These are phyloP conservation scores for Coreoperca whiteheadi DNA, from an alignment of 2,113 vertebrate species.

Conservation along the genomic window DNA sequence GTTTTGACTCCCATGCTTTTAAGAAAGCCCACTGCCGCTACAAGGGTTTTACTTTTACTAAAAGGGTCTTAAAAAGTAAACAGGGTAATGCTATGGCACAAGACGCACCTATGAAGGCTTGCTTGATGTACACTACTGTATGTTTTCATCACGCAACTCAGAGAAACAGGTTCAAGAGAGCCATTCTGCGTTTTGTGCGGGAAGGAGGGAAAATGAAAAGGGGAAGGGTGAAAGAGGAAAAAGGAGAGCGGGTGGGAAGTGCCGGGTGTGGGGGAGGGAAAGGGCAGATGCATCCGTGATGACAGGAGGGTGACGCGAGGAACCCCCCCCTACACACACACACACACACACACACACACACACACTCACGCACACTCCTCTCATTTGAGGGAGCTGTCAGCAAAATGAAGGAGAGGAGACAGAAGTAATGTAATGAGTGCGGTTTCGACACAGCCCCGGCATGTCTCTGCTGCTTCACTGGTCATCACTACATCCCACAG, in stretches of 20 bases:
- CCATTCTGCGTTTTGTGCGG: constrained; percentile 15
- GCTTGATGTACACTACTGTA: neutral
- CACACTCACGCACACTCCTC: constrained; percentile 4
- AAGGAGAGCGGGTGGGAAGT: constrained; percentile 42
- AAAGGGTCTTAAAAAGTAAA: constrained; percentile 16
- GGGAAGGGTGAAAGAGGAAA: constrained; percentile 31
- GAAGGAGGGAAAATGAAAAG: neutral
- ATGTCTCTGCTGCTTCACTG: constrained; percentile 72
- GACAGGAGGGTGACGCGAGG: constrained; percentile 38
- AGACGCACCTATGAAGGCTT: neutral
- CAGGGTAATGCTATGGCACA: neutral
- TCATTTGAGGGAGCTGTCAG: constrained; percentile 64
- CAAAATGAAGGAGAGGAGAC: constrained; percentile 64
- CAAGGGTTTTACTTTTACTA: constrained; percentile 32
- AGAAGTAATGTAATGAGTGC: constrained; percentile 69
- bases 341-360: constrained; percentile 3
- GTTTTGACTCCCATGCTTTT: constrained; percentile 38
- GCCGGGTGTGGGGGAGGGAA: constrained; percentile 37
- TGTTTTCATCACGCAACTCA: neutral
- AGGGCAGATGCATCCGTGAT: constrained; percentile 51
- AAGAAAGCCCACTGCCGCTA: constrained; percentile 12
- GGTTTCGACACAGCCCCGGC: constrained; percentile 51
- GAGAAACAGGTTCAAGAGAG: constrained; percentile 5
- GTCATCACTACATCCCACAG: constrained; percentile 68
- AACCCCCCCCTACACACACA: neutral